phyloP scores from a whole-genome alignment of 2,797 vertebrate species.

The Spheniscus humboldti region DNA sequence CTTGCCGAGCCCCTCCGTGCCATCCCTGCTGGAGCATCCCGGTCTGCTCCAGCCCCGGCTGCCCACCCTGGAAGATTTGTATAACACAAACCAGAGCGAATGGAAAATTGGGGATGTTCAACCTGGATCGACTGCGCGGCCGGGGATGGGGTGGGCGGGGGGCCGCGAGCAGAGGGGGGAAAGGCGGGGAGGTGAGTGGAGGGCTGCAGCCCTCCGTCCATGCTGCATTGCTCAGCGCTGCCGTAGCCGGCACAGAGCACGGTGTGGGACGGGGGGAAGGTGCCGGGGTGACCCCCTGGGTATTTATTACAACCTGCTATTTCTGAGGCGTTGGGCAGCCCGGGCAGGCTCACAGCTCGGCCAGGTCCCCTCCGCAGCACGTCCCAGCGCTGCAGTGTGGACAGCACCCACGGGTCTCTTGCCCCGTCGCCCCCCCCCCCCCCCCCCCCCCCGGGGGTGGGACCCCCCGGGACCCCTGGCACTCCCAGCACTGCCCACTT shows the following conservation, averaged over 20 bases:
- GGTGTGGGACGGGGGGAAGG: background rate
- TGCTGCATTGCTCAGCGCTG: background rate
- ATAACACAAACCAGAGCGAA: background rate
- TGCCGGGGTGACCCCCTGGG: background rate
- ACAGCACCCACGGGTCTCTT: background rate
- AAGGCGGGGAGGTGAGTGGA: background rate
- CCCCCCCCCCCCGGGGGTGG: background rate
- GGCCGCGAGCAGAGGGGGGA: background rate
- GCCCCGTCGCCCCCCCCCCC: no score
- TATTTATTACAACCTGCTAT: background rate
- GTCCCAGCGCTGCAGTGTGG: background rate
- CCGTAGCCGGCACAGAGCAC: background rate
- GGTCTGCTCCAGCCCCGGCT: rapidly evolving
- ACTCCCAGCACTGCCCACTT: background rate
- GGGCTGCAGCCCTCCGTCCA: background rate
- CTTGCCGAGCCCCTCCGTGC: background rate
- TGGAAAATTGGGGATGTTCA: background rate
- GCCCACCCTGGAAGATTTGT: background rate
- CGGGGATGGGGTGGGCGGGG: background rate
- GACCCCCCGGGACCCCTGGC: background rate
- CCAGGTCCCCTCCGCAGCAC: no score
- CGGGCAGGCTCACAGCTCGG: background rate
- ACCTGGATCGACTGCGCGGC: background rate
- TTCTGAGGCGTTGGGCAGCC: background rate
- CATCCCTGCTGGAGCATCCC: background rate